phyloP scores from a whole-genome alignment of 2,113 vertebrate species.

The Columba livia region DNA sequence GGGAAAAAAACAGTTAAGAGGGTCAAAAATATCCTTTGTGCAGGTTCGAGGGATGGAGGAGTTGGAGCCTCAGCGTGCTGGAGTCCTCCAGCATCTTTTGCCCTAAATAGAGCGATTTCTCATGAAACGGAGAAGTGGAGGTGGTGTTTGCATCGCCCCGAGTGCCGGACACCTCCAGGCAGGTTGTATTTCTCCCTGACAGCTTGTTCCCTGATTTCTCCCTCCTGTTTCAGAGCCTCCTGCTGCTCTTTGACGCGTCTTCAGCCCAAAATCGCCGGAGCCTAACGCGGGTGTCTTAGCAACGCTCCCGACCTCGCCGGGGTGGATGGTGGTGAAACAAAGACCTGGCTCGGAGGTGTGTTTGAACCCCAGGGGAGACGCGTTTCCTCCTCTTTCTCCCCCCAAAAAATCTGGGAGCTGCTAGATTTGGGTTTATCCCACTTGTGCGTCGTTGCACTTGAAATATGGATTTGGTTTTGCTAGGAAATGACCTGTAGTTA shows the following conservation, averaged over 20 bases:
- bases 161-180: background rate
- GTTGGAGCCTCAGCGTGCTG: background rate
- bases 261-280: background rate
- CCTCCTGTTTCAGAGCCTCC: background rate
- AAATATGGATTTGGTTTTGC: background rate
- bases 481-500: background rate
- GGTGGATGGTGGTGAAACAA: background rate
- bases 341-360: background rate
- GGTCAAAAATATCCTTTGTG: background rate
- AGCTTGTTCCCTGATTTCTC: background rate
- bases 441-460: background rate
- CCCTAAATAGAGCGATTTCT: background rate
- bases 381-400: background rate
- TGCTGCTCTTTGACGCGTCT: background rate
- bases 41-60: background rate
- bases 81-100: too few species aligned
- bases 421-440: background rate
- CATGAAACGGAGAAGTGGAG: background rate
- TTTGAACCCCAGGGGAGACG: background rate
- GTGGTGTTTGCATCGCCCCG: accelerated
- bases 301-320: background rate
- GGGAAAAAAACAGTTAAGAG: background rate
- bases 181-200: accelerated
- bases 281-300: background rate
- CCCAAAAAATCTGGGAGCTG: background rate